Evolutionary conservation across 2,888 invertebrate genomes (phyloP).

Genomic region (Agonum fuliginosum): DNA sequence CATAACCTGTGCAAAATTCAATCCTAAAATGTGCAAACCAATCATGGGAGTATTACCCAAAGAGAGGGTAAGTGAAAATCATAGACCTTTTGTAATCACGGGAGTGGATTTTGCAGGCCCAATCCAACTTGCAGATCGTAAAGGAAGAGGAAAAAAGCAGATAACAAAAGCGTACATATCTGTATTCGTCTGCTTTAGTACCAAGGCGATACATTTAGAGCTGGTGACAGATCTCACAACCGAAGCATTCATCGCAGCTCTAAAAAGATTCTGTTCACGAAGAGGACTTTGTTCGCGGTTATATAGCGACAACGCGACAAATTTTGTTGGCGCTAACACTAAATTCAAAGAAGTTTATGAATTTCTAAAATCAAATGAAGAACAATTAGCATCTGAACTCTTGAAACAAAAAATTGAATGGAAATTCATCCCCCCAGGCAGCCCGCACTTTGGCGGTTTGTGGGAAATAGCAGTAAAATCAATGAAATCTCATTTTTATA

Average conservation of each 20-base stretch:
- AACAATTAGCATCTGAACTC: no score
- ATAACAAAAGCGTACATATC: constrained; percentile 65
- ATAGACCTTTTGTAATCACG: constrained; percentile 64
- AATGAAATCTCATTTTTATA: no score
- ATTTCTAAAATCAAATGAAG: no score
- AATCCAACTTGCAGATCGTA: constrained; percentile 62
- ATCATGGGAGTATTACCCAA: constrained; percentile 68
- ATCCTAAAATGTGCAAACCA: constrained; percentile 62
- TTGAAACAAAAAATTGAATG: no score
- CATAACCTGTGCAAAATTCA: constrained; percentile 64
- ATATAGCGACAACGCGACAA: no score
- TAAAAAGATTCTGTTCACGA: constrained; percentile 60
- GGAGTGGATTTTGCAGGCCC: constrained; percentile 63
- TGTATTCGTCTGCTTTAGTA: constrained; percentile 66
- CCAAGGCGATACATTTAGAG: constrained; percentile 66
- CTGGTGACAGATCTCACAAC: constrained; percentile 60
- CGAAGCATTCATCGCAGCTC: constrained; percentile 60
- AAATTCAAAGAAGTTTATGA: no score
- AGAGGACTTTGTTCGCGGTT: no score
- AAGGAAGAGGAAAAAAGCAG: constrained; percentile 63
- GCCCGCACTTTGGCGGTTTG: no score
- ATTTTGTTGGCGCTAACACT: no score
- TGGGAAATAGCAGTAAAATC: no score
- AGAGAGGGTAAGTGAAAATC: constrained; percentile 64
- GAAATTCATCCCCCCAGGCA: no score